Conservation (phyloP, 2,888 invertebrate genomes). For the Heliconius ethilla region DNA sequence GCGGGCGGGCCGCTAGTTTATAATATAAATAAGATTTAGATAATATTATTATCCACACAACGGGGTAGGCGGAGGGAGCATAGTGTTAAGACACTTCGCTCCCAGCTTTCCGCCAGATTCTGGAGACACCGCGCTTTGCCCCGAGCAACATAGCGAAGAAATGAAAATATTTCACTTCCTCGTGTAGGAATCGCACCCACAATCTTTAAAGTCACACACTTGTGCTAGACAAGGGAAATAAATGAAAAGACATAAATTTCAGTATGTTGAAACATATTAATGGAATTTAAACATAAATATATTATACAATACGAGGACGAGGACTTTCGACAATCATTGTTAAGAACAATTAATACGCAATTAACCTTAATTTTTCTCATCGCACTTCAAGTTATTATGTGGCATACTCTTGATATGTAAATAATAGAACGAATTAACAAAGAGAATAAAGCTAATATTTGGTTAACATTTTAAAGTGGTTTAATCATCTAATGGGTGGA, state of each 20-base stretch:
- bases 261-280: not conserved
- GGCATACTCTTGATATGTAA: slow-evolving; percentile 1
- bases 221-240: too few species aligned
- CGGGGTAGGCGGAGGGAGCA: too few species aligned
- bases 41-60: too few species aligned
- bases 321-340: slow-evolving; percentile 12
- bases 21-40: too few species aligned
- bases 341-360: slow-evolving; percentile 20
- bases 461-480: slow-evolving; percentile 13
- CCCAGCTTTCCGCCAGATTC: too few species aligned
- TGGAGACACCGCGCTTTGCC: too few species aligned
- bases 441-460: slow-evolving; percentile 22
- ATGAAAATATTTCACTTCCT: too few species aligned
- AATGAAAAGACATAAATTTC: too few species aligned
- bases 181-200: too few species aligned
- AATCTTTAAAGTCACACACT: not conserved
- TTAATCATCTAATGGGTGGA: slow-evolving; percentile 1
- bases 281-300: not conserved
- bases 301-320: not conserved
- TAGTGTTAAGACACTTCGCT: too few species aligned
- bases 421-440: slow-evolving; percentile 16
- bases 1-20: too few species aligned
- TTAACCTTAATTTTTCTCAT: slow-evolving; percentile 27
- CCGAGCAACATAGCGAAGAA: too few species aligned
- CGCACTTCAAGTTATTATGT: slow-evolving; percentile 12